Percentiles rank a stretch among this genome's conserved stretches.
Conservation (phyloP, 2,888 invertebrate species). For the Abscondita cerata region DNA sequence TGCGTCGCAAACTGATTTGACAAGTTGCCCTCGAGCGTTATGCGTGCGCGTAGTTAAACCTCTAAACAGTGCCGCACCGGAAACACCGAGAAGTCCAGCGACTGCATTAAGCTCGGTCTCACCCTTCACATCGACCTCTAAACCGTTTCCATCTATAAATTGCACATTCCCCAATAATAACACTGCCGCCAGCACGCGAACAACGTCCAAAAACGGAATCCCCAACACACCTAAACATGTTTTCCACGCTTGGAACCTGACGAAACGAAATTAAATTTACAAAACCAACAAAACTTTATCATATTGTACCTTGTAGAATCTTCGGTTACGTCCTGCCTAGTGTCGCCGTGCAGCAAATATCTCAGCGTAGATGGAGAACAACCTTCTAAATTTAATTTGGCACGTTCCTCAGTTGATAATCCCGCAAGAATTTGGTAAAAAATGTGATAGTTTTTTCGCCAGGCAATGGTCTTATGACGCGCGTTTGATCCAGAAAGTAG, state of each 20-base stretch:
- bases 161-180: constrained; percentile 91
- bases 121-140: constrained; percentile 79
- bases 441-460: constrained; percentile 94
- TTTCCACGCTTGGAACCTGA: constrained; percentile 90
- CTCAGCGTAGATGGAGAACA: constrained; percentile 81
- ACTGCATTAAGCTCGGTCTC: constrained; percentile 87
- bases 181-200: constrained; percentile 89
- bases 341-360: constrained; percentile 80
- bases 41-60: constrained; percentile 85
- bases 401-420: constrained; percentile 82
- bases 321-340: constrained; percentile 74
- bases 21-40: constrained; percentile 77
- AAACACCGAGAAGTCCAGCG: constrained; percentile 81
- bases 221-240: constrained; percentile 88
- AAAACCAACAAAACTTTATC: neutral
- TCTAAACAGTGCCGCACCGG: constrained; percentile 76
- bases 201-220: constrained; percentile 93
- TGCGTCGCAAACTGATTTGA: constrained; percentile 83
- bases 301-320: constrained; percentile 64
- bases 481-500: constrained; percentile 92
- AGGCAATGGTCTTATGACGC: constrained; percentile 84
- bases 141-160: constrained; percentile 80
- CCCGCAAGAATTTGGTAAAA: constrained; percentile 96
- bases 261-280: constrained; percentile 15
- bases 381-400: constrained; percentile 86